Percentiles rank a stretch among this genome's conserved stretches.
Evolutionary conservation across 2,888 invertebrate species (phyloP).

Genomic region (Carpatolechia fugitivella): DNA sequence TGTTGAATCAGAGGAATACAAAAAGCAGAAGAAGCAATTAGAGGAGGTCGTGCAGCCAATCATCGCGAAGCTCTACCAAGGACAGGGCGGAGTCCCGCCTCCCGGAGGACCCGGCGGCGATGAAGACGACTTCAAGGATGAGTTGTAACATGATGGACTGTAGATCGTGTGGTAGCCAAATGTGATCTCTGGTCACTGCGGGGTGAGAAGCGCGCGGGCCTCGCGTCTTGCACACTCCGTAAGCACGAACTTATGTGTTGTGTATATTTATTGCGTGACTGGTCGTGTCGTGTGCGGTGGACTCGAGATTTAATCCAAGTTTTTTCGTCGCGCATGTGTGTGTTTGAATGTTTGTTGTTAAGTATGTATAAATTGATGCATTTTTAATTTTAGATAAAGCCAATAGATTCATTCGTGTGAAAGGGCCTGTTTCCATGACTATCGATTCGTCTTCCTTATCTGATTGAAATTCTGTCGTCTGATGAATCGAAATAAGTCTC

Average conservation of each 20-base stretch:
- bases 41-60: slow-evolving; percentile 98
- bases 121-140: slow-evolving; percentile 89
- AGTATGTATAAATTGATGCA: slow-evolving; percentile 68
- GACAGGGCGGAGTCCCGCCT: slow-evolving; percentile 88
- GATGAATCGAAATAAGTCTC: slow-evolving; percentile 49
- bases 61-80: slow-evolving; percentile 96
- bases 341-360: slow-evolving; percentile 32
- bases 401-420: slow-evolving; percentile 42
- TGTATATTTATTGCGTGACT: slow-evolving; percentile 68
- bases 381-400: slow-evolving; percentile 63
- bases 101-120: slow-evolving; percentile 85
- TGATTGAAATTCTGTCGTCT: slow-evolving; percentile 20
- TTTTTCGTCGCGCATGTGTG: slow-evolving; percentile 44
- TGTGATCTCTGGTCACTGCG: slow-evolving; percentile 60
- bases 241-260: slow-evolving; percentile 58
- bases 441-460: slow-evolving; percentile 37
- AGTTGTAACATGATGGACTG: slow-evolving; percentile 82
- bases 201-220: slow-evolving; percentile 32
- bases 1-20: slow-evolving; percentile 94
- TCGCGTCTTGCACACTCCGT: slow-evolving; percentile 37
- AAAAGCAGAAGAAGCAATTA: slow-evolving; percentile 96
- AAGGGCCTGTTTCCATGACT: slow-evolving; percentile 44
- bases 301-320: slow-evolving; percentile 44
- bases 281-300: slow-evolving; percentile 47
- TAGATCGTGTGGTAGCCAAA: slow-evolving; percentile 60